Evolutionary conservation across 1,140 invertebrate species (phyloP).

Genomic region (Pogonognathellus flavescens): DNA sequence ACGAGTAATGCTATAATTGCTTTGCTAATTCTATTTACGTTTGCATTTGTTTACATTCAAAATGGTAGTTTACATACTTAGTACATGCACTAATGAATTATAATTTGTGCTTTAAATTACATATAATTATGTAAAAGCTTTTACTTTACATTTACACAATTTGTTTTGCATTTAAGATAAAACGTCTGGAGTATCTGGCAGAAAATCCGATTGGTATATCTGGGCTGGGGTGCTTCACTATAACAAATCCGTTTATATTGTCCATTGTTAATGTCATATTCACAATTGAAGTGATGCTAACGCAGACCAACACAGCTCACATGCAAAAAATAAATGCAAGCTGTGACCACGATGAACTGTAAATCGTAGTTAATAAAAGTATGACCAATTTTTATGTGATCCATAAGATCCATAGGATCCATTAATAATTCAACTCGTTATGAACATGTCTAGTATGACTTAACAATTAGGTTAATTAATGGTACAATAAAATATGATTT

Average conservation of each 20-base stretch:
- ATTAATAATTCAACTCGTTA: too few relatives aligned
- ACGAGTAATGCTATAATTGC: too few relatives aligned
- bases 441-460: too few relatives aligned
- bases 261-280: constrained; percentile 37
- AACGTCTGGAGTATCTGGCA: constrained; percentile 10
- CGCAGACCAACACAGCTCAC: constrained; percentile 19
- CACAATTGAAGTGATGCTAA: constrained; percentile 50
- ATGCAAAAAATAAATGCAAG: neutral
- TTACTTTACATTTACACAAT: neutral
- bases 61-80: too few relatives aligned
- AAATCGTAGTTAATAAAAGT: neutral
- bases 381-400: neutral
- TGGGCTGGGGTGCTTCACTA: constrained; percentile 39
- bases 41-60: too few relatives aligned
- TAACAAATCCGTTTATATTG: constrained; percentile 44
- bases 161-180: neutral
- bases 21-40: too few relatives aligned
- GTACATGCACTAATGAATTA: too few relatives aligned
- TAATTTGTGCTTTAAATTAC: too few relatives aligned
- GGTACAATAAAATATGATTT: too few relatives aligned
- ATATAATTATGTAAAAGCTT: too few relatives aligned
- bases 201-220: constrained; percentile 33
- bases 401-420: too few relatives aligned
- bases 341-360: neutral
- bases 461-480: too few relatives aligned